Evolutionary conservation across 2,888 invertebrate genomes (phyloP).

Genomic region (Agrochola lychnidis): DNA sequence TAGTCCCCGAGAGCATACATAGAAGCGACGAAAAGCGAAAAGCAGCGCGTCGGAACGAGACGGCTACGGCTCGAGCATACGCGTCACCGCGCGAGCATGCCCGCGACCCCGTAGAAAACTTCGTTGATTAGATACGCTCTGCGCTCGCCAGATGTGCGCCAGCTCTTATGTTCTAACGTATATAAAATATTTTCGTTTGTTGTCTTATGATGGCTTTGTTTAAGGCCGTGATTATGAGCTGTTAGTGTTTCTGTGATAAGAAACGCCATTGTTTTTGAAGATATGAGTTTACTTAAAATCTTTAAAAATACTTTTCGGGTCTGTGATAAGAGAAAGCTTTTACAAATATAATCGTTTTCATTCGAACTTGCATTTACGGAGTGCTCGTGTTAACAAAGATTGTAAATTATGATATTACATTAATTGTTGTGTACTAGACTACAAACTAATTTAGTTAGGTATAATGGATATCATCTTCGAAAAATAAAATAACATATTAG

Average conservation of each 20-base stretch:
- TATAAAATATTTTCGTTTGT: slow-evolving; percentile 35
- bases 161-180: neutral
- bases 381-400: neutral
- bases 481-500: too few relatives aligned
- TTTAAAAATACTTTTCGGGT: neutral
- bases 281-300: slow-evolving; percentile 21
- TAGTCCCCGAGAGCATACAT: neutral
- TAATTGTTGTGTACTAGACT: too few relatives aligned
- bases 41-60: too few relatives aligned
- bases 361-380: neutral
- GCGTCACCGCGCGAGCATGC: neutral
- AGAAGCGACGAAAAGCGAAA: neutral
- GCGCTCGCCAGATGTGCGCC: neutral
- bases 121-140: neutral
- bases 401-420: neutral
- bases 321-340: slow-evolving; percentile 13
- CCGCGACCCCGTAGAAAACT: neutral
- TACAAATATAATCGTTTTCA: slow-evolving; percentile 22
- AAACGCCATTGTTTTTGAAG: slow-evolving; percentile 27
- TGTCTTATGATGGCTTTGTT: slow-evolving; percentile 46
- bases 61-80: neutral
- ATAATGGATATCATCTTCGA: too few relatives aligned
- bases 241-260: slow-evolving; percentile 55
- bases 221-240: slow-evolving; percentile 38
- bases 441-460: too few relatives aligned